Evolutionary conservation across 2,888 invertebrate genomes (phyloP).

Genomic region (Cerceris rybyensis): DNA sequence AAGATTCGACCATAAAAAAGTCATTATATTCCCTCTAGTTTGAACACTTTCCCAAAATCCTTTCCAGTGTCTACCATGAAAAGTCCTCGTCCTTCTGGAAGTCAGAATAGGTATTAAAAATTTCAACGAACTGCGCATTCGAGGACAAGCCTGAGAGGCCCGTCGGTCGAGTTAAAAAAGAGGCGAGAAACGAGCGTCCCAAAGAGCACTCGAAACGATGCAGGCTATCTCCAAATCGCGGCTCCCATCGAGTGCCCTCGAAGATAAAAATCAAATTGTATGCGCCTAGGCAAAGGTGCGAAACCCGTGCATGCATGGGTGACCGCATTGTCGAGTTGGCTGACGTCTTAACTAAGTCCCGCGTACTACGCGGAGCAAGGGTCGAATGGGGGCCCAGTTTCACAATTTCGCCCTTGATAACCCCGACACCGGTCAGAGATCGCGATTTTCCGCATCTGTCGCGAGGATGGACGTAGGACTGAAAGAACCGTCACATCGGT

Average conservation of each 20-base stretch:
- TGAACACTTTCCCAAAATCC: too few relatives aligned
- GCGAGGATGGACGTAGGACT: constrained; percentile 56
- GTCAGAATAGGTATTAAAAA: constrained; percentile 15
- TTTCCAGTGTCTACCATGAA: too few relatives aligned
- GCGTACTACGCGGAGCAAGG: constrained; percentile 23
- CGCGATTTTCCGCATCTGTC: constrained; percentile 62
- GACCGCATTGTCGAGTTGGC: constrained; percentile 77
- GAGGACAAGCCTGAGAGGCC: constrained; percentile 30
- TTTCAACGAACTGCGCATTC: constrained; percentile 53
- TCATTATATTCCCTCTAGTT: too few relatives aligned
- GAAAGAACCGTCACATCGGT: constrained; percentile 34
- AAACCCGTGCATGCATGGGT: constrained; percentile 79
- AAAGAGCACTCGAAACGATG: constrained; percentile 76
- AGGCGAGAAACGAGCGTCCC: constrained; percentile 47
- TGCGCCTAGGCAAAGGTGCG: constrained; percentile 77
- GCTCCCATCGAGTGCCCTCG: constrained; percentile 80
- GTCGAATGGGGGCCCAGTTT: constrained; percentile 35
- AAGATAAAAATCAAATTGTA: constrained; percentile 80
- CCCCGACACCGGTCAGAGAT: constrained; percentile 51
- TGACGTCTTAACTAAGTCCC: constrained; percentile 74
- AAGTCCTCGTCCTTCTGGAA: not conserved
- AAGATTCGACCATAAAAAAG: too few relatives aligned
- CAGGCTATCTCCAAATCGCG: constrained; percentile 79
- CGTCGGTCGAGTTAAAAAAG: constrained; percentile 15
- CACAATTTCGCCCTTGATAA: constrained; percentile 1